Conservation (phyloP, 2,888 invertebrate species). For the Drepanosiphum platanoidis region DNA sequence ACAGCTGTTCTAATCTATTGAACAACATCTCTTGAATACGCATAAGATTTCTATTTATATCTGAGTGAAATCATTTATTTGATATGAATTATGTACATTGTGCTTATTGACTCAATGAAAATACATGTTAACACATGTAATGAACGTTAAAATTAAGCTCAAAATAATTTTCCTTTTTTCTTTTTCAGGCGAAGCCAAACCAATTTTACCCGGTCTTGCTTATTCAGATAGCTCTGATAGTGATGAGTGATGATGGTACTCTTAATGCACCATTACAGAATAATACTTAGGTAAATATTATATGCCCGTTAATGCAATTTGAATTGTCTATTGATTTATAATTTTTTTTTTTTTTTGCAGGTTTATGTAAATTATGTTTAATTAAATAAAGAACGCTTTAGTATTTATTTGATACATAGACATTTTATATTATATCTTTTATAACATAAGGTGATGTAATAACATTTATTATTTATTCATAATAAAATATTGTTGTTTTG, state of each 20-base stretch:
- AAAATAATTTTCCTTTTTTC: neutral
- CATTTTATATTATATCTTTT: too few species aligned
- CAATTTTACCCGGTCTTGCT: conserved; percentile 44
- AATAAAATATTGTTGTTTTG: too few species aligned
- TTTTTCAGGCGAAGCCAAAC: conserved; percentile 33
- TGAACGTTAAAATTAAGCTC: too few species aligned
- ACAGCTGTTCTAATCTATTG: neutral
- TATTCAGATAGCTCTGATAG: conserved; percentile 57
- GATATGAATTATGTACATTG: neutral
- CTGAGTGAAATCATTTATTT: neutral
- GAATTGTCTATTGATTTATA: too few species aligned
- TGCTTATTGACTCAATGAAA: neutral
- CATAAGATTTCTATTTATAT: neutral
- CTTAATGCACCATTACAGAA: neutral
- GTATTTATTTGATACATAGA: too few species aligned
- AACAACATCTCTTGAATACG: neutral
- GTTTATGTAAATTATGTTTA: too few species aligned
- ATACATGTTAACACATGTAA: neutral
- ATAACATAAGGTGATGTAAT: too few species aligned
- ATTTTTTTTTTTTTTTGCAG: too few species aligned
- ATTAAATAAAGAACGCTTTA: too few species aligned
- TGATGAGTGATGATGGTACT: neutral
- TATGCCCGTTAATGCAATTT: too few species aligned
- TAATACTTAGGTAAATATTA: conserved; percentile 11
- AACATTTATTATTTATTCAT: too few species aligned